Evolutionary conservation across 2,797 vertebrate species (phyloP), one percentile per base, ranked within the genome.

Genomic region (Denticeps clupeoides): DNA sequence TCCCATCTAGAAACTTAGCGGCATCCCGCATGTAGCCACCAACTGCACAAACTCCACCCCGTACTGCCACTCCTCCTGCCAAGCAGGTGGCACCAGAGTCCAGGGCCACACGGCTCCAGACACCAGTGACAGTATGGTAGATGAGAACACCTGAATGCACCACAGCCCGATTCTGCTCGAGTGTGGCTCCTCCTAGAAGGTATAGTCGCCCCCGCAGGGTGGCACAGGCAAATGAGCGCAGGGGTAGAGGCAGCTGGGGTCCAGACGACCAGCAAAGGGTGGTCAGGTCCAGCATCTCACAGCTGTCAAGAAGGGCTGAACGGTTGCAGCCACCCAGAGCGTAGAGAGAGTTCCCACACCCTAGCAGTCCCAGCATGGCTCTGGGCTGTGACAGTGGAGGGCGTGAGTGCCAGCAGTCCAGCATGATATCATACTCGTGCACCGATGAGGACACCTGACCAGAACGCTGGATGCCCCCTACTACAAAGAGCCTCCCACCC

Each of bases 1-100:
- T 83, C 4, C 81, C 83, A 1, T 84, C 82, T 28, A 84, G 48
- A 44, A 77, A 77, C 52, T 83, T 83, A n/a, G 79, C 83, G 2
- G 79, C 81, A 1, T 87, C 85, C 35, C 83, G 76, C 74, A 82
- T 72, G 67, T 87, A 88, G 1, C 86, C 86, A 0, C 86, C 87
- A 1, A 88, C 78, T 1, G 87, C 82, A 1, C 84, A 88, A 4
- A 88, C 76, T 1, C 85, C 85, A 0, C 85, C 82, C 7, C 81
- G 78, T 47, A 87, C 80, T 0, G 84, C 81, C 9, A 88, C 85
- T 3, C 85, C 85, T 3, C 84, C 84, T 0, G 84, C 82, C 2
- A 85, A 77, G 42, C 82, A 85, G 45, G 84, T 83, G 37, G 82
- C 78, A 0, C 83, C 84, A 0, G 78, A 82, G 52, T 86, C 80